A percentile compares a stretch with the other conserved stretches of the same genome.
Evolutionary conservation across 2,888 invertebrate genomes (phyloP).

Genomic region (Escarpia spicata): DNA sequence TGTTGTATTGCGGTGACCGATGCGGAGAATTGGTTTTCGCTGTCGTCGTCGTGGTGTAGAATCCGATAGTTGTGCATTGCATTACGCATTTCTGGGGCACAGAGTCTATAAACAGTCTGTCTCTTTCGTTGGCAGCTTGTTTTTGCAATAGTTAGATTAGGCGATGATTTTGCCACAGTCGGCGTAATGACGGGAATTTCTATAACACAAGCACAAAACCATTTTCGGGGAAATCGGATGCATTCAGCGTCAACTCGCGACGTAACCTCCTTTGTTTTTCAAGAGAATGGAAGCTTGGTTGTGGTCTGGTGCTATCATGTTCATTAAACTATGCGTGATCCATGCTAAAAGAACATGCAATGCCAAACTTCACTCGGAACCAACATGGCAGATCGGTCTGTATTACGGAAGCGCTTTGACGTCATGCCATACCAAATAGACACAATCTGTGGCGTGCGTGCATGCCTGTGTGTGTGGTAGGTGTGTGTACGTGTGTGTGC

Average conservation of each 20-base stretch:
- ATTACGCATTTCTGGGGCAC: not conserved
- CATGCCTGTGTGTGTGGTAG: not conserved
- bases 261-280: not conserved
- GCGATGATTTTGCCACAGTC: not conserved
- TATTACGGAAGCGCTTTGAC: not conserved
- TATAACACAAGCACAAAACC: not conserved
- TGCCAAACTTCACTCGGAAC: not conserved
- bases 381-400: not conserved
- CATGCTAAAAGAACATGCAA: not conserved
- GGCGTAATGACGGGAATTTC: not conserved
- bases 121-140: not conserved
- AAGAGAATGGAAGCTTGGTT: not conserved
- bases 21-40: not conserved
- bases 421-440: not conserved
- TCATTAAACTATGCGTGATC: not conserved
- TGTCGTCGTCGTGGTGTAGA: not conserved
- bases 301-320: not conserved
- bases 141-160: not conserved
- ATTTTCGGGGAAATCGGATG: slow-evolving; percentile 12
- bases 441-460: not conserved
- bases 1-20: not conserved
- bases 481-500: not conserved
- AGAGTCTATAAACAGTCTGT: not conserved
- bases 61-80: not conserved
- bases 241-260: not conserved